Conservation (phyloP, 2,888 invertebrate genomes). For the Luperina testacea region DNA sequence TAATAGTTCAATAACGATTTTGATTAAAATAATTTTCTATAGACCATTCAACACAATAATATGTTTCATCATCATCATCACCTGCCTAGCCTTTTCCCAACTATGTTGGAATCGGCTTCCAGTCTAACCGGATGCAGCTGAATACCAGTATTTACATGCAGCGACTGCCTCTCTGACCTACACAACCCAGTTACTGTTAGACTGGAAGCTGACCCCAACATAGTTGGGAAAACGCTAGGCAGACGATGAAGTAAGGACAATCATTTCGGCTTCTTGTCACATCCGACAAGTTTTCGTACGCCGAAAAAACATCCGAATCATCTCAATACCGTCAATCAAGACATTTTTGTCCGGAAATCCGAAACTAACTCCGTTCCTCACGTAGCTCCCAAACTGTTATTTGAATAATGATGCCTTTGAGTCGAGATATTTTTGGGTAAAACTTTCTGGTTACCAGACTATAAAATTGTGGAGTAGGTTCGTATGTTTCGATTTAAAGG, state of each 20-base stretch:
- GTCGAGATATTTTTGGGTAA: conserved; percentile 34
- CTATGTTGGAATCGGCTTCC: no score
- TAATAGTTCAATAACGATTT: not conserved
- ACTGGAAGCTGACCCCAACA: not conserved
- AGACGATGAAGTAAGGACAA: not conserved
- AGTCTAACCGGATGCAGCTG: no score
- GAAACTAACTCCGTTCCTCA: conserved; percentile 59
- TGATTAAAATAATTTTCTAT: not conserved
- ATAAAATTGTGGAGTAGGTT: not conserved
- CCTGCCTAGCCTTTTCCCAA: no score
- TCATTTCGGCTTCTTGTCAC: conserved; percentile 1
- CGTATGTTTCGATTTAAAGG: not conserved
- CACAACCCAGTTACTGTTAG: not conserved
- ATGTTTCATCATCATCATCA: not conserved
- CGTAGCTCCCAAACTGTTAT: conserved; percentile 67
- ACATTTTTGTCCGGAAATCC: conserved; percentile 50
- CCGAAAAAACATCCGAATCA: conserved; percentile 47
- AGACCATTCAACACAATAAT: not conserved
- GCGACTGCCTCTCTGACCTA: no score
- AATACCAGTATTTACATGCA: no score
- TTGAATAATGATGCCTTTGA: conserved; percentile 71
- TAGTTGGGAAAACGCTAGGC: not conserved
- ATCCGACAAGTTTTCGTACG: conserved; percentile 1
- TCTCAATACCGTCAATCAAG: conserved; percentile 71
- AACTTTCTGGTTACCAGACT: conserved; percentile 49